phyloP scores from a whole-genome alignment of 2,113 vertebrate species.

The Astur gentilis region DNA sequence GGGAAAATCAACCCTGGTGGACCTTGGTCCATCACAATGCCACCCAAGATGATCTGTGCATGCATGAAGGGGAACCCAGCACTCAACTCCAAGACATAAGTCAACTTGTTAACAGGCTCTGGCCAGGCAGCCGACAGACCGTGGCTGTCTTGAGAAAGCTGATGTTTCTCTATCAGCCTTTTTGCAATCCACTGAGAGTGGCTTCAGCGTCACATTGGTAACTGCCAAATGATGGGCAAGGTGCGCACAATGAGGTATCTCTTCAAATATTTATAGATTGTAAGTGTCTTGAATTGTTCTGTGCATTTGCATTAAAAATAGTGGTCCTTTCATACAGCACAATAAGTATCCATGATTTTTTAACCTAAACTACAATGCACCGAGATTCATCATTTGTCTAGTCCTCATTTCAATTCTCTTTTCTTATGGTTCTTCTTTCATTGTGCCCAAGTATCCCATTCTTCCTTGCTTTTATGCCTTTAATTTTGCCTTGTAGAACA shows the following conservation, averaged over 20 bases:
- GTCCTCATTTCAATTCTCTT: neutral
- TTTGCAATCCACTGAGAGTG: neutral
- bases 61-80: neutral
- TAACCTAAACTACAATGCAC: neutral
- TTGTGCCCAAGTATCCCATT: neutral
- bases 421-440: neutral
- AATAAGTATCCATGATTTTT: neutral
- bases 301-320: neutral
- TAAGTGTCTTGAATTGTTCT: neutral
- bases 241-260: neutral
- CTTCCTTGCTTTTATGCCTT: conserved; percentile 11
- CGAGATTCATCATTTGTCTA: neutral
- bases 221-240: fast-evolving
- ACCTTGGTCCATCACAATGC: neutral
- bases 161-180: neutral
- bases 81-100: neutral
- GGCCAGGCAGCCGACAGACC: fast-evolving
- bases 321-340: neutral
- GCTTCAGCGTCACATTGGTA: neutral
- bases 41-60: neutral
- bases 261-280: neutral
- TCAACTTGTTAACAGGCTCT: neutral
- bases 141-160: fast-evolving
- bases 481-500: conserved; percentile 12
- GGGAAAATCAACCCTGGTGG: neutral